Percentiles rank a stretch among this genome's conserved stretches.
Evolutionary conservation across 2,797 vertebrate genomes (phyloP).

Genomic region (Cyprinella venusta): DNA sequence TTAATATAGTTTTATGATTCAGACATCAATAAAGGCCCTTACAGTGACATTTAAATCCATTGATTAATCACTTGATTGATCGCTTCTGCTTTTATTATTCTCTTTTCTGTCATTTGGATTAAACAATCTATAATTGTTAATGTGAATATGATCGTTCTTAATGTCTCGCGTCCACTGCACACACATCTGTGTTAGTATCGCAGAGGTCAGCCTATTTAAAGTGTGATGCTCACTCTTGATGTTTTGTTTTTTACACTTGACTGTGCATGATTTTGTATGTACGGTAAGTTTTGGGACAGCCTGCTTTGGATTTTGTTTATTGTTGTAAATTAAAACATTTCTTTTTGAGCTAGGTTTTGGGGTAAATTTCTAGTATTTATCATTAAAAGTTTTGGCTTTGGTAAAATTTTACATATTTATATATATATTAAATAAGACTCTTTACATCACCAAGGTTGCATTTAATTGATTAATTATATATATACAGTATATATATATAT

Average conservation of each 20-base stretch:
- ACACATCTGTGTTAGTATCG: conserved; percentile 62
- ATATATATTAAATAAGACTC: background rate
- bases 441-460: background rate
- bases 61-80: conserved; percentile 20
- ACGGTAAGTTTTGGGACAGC: background rate
- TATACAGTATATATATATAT: too few species aligned
- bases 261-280: background rate
- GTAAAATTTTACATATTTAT: too few species aligned
- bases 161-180: background rate
- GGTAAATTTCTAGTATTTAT: background rate
- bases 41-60: conserved; percentile 48
- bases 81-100: conserved; percentile 4
- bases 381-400: background rate
- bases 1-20: conserved; percentile 57
- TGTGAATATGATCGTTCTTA: background rate
- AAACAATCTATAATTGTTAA: conserved; percentile 10
- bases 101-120: conserved; percentile 14
- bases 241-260: conserved; percentile 64
- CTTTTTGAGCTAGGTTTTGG: background rate
- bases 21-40: conserved; percentile 12
- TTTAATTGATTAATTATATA: background rate
- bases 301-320: too few species aligned
- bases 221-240: conserved; percentile 69
- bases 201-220: conserved; percentile 71
- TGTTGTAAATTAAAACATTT: background rate